Conservation (phyloP, 2,113 vertebrate genomes). For the Columbina picui region DNA sequence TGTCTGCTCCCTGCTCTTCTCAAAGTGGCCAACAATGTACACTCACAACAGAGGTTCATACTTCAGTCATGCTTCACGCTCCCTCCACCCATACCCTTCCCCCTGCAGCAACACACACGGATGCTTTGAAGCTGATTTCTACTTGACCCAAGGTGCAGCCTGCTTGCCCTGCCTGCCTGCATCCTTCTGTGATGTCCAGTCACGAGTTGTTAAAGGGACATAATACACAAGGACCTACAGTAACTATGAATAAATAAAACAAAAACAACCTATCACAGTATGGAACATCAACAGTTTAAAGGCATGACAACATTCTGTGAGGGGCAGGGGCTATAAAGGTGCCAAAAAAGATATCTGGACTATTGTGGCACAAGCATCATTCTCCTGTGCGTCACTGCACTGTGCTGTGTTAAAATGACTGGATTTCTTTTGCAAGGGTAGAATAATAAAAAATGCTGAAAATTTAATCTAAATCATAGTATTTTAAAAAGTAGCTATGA, state of each 20-base stretch:
- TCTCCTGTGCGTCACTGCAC: background rate
- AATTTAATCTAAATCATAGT: background rate
- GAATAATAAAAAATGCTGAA: background rate
- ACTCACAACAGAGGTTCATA: background rate
- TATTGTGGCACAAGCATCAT: background rate
- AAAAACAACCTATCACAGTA: background rate
- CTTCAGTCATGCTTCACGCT: background rate
- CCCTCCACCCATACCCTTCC: background rate
- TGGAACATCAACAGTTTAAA: background rate
- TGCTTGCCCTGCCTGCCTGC: background rate
- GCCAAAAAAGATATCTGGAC: background rate
- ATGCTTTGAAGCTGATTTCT: background rate
- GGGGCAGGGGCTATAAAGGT: background rate
- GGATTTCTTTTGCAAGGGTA: background rate
- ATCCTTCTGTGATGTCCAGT: background rate
- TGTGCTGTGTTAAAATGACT: background rate
- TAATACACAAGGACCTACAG: background rate
- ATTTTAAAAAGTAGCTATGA: background rate
- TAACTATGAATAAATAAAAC: background rate
- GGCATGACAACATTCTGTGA: background rate
- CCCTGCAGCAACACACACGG: fast-evolving
- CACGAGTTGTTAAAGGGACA: background rate
- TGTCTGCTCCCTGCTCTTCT: background rate
- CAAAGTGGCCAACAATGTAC: background rate
- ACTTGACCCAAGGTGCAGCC: background rate